Base-by-base conservation (phyloP, 2,888 invertebrate genomes). In the Ametastegia equiseti region DNA sequence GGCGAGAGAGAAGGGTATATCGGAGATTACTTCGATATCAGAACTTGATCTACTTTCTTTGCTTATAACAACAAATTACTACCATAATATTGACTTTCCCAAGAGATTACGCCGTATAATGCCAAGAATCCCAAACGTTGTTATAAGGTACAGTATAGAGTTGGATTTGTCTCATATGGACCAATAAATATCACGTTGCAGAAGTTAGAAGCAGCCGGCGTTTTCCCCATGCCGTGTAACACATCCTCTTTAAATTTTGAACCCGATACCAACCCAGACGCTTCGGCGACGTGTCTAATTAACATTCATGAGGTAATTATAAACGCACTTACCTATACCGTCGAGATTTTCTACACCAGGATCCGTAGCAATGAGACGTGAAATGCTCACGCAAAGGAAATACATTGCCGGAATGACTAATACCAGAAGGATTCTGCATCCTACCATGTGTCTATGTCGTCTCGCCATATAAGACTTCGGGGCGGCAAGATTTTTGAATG, bases 381-480 rank as follows among this genome's bases (percentile, higher is more conserved):
- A 82, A 19, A 88, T 81, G 83, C 84, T 88, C 30, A 87, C 82
- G 83, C 86, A 87, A 65, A 89, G 81, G 80, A 86, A 87, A 79
- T 91, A 91, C 83, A 89, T 85, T 27, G 87, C 84, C 67, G 90
- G 90, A 83, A 91, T 88, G 27, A 85, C 86, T 75, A 90, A 84
- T 27, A 89, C 88, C 42, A 89, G 83, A 54, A 89, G 81, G 84
- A 91, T 88, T 81, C 89, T 87, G 77, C 86, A 88, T 47, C 89
- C 89, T 42, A 89, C 83, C 85, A 87, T 87, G 81, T 87, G 88
- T 47, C 86, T 87, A 80, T 88, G 87, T 83, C 88, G 86, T 83
- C 86, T 88, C 42, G 87, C 87, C 91, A 91, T 91, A n/a, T n/a
- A 19, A 33, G 15, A 39, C 39, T 67, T n/a, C 19, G 9, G 7